A percentile compares a stretch with the other conserved stretches of the same genome.
phyloP scores from a whole-genome alignment of 1,140 invertebrate genomes.

The Ceratosolen solmsi region DNA sequence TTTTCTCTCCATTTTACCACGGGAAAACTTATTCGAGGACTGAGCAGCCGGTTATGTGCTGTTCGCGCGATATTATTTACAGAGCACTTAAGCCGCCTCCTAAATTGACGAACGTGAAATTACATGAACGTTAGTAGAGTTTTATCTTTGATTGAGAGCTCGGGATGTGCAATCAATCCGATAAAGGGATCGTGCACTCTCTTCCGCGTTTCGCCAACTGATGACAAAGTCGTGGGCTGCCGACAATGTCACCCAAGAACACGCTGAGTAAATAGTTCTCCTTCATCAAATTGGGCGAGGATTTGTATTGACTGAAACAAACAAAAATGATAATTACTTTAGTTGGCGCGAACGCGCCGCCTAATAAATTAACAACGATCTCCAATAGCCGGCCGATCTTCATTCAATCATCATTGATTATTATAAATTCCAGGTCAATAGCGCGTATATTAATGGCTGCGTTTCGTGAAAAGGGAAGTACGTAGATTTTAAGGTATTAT shows the following conservation, averaged over 20 bases:
- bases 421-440: no score
- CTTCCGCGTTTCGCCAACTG: slow-evolving; percentile 82
- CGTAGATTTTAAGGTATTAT: no score
- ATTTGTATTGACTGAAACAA: slow-evolving; percentile 83
- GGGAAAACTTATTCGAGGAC: not conserved
- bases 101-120: slow-evolving; percentile 11
- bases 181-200: slow-evolving; percentile 66
- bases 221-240: slow-evolving; percentile 83
- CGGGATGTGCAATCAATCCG: slow-evolving; percentile 32
- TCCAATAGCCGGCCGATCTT: no score
- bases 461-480: not conserved
- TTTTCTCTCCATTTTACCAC: no score
- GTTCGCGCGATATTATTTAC: not conserved
- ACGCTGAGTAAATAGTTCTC: slow-evolving; percentile 87
- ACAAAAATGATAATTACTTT: not conserved
- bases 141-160: slow-evolving; percentile 37
- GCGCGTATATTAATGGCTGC: no score
- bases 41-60: not conserved
- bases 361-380: not conserved
- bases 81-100: not conserved
- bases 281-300: slow-evolving; percentile 81
- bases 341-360: not conserved
- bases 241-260: slow-evolving; percentile 86
- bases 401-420: no score
- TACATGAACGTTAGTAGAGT: not conserved